Percentiles rank a stretch among this genome's conserved stretches.
Evolutionary conservation across 2,888 invertebrate genomes (phyloP).

Genomic region (Maniola hyperantus): DNA sequence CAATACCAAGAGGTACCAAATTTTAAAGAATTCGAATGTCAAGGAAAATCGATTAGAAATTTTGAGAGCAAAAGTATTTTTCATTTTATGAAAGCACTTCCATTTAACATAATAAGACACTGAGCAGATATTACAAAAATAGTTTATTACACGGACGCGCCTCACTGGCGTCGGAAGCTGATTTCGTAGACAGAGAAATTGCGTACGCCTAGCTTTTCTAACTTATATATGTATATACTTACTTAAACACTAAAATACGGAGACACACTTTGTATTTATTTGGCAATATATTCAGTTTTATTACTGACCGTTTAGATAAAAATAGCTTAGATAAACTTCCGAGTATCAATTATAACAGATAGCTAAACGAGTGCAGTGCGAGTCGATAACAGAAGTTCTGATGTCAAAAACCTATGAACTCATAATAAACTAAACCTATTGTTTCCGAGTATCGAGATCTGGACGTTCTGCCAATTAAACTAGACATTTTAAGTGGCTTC

Average conservation of each 20-base stretch:
- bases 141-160: slow-evolving; percentile 62
- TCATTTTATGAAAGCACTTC: slow-evolving; percentile 40
- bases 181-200: slow-evolving; percentile 49
- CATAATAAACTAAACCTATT: not conserved
- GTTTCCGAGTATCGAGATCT: not conserved
- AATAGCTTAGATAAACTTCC: slow-evolving; percentile 8
- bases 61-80: slow-evolving; percentile 30
- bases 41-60: slow-evolving; percentile 19
- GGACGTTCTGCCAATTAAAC: slow-evolving; percentile 4
- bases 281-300: slow-evolving; percentile 14
- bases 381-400: not conserved
- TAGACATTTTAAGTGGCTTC: slow-evolving; percentile 1
- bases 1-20: not conserved
- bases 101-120: slow-evolving; percentile 58
- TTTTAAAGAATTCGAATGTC: slow-evolving; percentile 2
- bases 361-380: not conserved
- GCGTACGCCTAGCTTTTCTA: slow-evolving; percentile 40
- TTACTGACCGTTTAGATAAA: slow-evolving; percentile 12
- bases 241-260: slow-evolving; percentile 27
- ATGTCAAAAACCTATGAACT: slow-evolving; percentile 6
- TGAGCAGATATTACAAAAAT: slow-evolving; percentile 57
- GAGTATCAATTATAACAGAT: not conserved
- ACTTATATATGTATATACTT: slow-evolving; percentile 29
- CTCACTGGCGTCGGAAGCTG: slow-evolving; percentile 57
- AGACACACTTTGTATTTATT: slow-evolving; percentile 13